Percentiles rank a stretch among this genome's conserved stretches.
Conservation (phyloP, 2,888 invertebrate genomes). For the Zaprionus bogoriensis region DNA sequence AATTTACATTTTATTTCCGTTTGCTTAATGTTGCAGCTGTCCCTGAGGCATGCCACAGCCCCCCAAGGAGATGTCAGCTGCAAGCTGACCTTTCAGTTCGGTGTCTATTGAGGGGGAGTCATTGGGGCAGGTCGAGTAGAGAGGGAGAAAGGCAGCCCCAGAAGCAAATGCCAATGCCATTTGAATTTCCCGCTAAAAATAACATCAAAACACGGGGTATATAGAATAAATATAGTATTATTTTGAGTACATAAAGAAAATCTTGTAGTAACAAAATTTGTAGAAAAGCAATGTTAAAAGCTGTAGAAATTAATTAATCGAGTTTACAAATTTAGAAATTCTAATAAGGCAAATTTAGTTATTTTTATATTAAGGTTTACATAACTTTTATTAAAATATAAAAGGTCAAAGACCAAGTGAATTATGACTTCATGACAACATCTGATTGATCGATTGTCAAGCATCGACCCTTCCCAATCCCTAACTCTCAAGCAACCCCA, state of each 20-base stretch:
- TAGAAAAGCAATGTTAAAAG: too few species aligned
- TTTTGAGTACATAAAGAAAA: too few species aligned
- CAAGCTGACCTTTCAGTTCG: constrained; percentile 48
- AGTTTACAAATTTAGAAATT: too few species aligned
- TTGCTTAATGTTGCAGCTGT: constrained; percentile 24
- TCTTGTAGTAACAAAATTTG: too few species aligned
- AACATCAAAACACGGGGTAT: constrained; percentile 30
- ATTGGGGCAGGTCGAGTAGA: not conserved
- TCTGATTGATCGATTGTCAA: constrained; percentile 36
- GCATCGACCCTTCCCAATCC: constrained; percentile 1
- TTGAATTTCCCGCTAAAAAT: constrained; percentile 46
- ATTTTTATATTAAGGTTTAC: too few species aligned
- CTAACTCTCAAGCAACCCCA: constrained; percentile 13
- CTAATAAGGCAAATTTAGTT: too few species aligned
- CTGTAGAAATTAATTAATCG: too few species aligned
- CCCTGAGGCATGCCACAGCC: not conserved
- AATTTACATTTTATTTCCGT: constrained; percentile 51
- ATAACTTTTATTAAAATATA: too few species aligned
- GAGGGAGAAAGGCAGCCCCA: not conserved
- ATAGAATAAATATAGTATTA: too few species aligned
- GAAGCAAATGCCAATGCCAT: constrained; percentile 44
- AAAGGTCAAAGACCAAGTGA: constrained; percentile 28
- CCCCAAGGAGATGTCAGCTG: constrained; percentile 6
- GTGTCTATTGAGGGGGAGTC: too few species aligned
- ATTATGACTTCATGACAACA: not conserved